Evolutionary conservation across 2,113 vertebrate species (phyloP), one percentile per base, ranked within the genome.

Genomic region (Burhinus oedicnemus): DNA sequence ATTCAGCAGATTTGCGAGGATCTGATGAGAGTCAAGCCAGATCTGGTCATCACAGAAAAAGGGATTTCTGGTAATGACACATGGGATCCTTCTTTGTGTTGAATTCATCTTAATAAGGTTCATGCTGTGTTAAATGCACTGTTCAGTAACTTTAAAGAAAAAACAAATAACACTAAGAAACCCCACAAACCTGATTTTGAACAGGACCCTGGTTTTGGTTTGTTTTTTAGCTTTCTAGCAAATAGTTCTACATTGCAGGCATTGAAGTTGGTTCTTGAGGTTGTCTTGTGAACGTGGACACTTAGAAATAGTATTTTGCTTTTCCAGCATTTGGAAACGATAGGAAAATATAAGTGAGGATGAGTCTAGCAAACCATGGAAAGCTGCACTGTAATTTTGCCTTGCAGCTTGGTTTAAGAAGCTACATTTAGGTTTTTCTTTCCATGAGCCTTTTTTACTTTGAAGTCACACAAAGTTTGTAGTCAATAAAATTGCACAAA

Each of bases 1-100:
- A 99, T 99, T 57, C 99, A 99, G 96, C 99, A 99, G 96, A 98
- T 99, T 62, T 99, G 99, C 2, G 99, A 99, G 89, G 99, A 99
- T 74, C 98, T 99, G 83, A 98, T 99, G 89, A 98, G 98, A 4
- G 97, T 99, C 34, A 99, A 99, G 65, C 99, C 99, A 0, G 99
- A 99, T 45, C 97, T 99, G 66, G 42, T 99, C 83, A 99, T 99
- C 98, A 99, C 99, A 0, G 99, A 99, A 93, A 99, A 99, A 92
- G 99, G 99, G 7, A 98, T 99, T 83, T 99, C 99, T 18, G 99
- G 99, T 99, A 97, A 77, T 6, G 6, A 15, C 30, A 9, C 4
- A 0, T 0, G 2, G 3, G 8, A 27, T 68, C 4, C 19, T 49
- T 4, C 8, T 34, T 34, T 22, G 38, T 10, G 12, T 36, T 36